Evolutionary conservation across 1,140 invertebrate genomes (phyloP).

Genomic region (Olivierus martensii): DNA sequence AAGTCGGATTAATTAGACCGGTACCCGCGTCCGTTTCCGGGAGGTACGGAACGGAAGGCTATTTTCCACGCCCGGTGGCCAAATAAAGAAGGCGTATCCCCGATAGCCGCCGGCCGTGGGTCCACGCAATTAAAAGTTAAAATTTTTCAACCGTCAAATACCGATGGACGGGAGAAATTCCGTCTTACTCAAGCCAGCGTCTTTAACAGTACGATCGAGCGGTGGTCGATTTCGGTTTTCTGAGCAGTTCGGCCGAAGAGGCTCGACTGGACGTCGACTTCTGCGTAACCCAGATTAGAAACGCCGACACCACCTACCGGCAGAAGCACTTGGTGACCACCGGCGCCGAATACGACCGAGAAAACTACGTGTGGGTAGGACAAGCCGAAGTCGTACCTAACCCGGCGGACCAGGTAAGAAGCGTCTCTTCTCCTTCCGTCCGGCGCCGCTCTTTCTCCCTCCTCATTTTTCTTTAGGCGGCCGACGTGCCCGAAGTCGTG

Average conservation of each 20-base stretch:
- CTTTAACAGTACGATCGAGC: conserved; percentile 35
- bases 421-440: neutral
- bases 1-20: too few species aligned
- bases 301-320: conserved; percentile 18
- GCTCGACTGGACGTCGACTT: conserved; percentile 27
- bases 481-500: neutral
- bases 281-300: conserved; percentile 28
- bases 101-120: too few species aligned
- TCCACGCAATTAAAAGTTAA: too few species aligned
- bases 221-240: conserved; percentile 28
- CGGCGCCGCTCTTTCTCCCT: too few species aligned
- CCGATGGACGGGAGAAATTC: too few species aligned
- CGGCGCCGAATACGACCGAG: conserved; percentile 33
- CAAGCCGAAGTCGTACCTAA: conserved; percentile 25
- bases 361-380: conserved; percentile 34
- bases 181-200: too few species aligned
- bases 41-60: too few species aligned
- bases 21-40: too few species aligned
- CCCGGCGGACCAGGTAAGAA: conserved; percentile 1
- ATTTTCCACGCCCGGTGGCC: too few species aligned
- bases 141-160: too few species aligned
- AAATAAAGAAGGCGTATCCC: too few species aligned
- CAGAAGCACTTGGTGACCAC: conserved; percentile 31
- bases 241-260: neutral
- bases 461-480: neutral